Evolutionary conservation across 2,113 vertebrate species (phyloP).

Genomic region (Anser brachyrhynchus): DNA sequence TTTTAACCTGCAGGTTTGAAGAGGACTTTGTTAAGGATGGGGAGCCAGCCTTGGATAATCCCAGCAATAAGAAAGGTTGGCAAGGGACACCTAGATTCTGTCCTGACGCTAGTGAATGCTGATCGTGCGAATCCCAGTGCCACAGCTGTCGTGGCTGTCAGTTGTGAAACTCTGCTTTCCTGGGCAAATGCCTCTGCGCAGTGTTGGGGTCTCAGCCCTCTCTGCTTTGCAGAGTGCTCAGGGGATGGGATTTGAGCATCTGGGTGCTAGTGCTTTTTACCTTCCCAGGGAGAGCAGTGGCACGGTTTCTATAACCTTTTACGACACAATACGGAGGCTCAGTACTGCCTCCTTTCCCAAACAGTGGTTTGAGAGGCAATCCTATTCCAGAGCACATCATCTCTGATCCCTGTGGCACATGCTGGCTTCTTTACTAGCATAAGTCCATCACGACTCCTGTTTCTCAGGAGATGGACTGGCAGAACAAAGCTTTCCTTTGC

Average conservation of each 20-base stretch:
- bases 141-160: not conserved
- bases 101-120: conserved; percentile 25
- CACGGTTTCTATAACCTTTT: not conserved
- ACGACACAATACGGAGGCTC: not conserved
- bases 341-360: conserved; percentile 21
- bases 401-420: conserved; percentile 36
- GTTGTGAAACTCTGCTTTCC: conserved; percentile 22
- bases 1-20: conserved; percentile 75
- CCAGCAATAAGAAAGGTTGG: conserved; percentile 76
- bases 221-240: conserved; percentile 37
- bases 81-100: conserved; percentile 54
- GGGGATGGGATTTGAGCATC: conserved; percentile 38
- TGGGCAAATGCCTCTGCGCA: not conserved
- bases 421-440: conserved; percentile 37
- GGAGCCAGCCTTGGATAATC: conserved; percentile 71
- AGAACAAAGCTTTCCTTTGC: conserved; percentile 37
- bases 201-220: conserved; percentile 11
- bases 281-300: conserved; percentile 43
- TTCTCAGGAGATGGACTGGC: conserved; percentile 44
- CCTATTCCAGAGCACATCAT: conserved; percentile 41
- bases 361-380: conserved; percentile 36
- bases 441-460: conserved; percentile 39
- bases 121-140: conserved; percentile 23
- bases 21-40: conserved; percentile 74
- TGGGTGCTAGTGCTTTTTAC: conserved; percentile 42